These are phyloP conservation scores for Steinernema hermaphroditum DNA, from an alignment of 2,888 invertebrate species.

Conservation along the genomic window DNA sequence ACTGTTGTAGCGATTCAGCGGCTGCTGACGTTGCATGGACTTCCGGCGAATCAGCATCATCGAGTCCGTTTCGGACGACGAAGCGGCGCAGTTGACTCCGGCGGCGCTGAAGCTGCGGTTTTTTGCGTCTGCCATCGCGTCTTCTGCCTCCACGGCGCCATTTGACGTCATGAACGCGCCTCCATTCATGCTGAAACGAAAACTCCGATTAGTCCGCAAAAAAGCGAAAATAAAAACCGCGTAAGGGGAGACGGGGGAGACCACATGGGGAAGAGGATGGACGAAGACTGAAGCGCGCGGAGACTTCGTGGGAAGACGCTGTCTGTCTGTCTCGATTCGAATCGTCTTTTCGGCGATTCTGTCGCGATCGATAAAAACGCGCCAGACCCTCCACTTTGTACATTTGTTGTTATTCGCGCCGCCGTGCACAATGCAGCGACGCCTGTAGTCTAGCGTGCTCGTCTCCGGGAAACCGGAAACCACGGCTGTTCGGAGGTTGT, in stretches of 20 bases:
- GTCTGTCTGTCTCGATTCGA: not conserved
- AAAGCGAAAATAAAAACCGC: not conserved
- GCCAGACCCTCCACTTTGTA: not conserved
- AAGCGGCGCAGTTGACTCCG: not conserved
- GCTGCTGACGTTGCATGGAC: constrained; percentile 25
- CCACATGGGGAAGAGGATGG: not conserved
- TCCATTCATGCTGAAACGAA: constrained; percentile 24
- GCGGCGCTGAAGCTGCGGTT: constrained; percentile 14
- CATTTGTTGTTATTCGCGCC: not conserved
- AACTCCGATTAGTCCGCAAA: not conserved
- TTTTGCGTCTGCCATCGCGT: not conserved
- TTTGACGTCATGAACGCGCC: not conserved
- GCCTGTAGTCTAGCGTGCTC: not conserved
- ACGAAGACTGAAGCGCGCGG: not conserved
- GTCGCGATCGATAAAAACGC: not conserved
- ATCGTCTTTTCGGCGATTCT: not conserved
- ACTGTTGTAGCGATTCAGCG: constrained; percentile 41
- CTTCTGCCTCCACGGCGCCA: not conserved
- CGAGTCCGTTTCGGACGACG: not conserved
- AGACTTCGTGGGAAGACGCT: not conserved
- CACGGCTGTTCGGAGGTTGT: not conserved
- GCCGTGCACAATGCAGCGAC: not conserved
- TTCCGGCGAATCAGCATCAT: not conserved
- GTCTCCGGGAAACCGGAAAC: constrained; percentile 12
- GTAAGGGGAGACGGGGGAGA: not conserved